Evolutionary conservation across 1,140 invertebrate species (phyloP).

Genomic region (Lasioglossum albipes): DNA sequence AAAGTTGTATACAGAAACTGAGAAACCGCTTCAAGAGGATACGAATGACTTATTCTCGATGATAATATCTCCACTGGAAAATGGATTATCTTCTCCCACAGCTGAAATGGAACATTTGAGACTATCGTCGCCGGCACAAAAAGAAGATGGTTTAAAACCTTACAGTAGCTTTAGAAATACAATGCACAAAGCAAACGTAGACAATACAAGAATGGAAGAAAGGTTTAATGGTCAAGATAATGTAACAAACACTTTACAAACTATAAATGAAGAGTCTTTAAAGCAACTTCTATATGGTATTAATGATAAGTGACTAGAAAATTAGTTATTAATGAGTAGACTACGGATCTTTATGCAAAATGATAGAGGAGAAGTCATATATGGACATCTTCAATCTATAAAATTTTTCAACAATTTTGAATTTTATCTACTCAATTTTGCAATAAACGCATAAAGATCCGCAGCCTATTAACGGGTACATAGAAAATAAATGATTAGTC

Average conservation of each 20-base stretch:
- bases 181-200: constrained; percentile 46
- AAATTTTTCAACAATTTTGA: no score
- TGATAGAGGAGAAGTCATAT: no score
- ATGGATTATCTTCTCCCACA: constrained; percentile 72
- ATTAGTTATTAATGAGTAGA: background rate
- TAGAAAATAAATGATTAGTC: constrained; percentile 14
- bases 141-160: constrained; percentile 45
- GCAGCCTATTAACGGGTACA: no score
- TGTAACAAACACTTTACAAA: constrained; percentile 69
- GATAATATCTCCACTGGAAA: constrained; percentile 76
- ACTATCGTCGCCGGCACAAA: constrained; percentile 75
- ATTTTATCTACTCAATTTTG: no score
- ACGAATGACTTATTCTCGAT: constrained; percentile 78
- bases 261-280: constrained; percentile 80
- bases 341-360: no score
- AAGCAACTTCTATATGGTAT: constrained; percentile 79
- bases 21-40: constrained; percentile 61
- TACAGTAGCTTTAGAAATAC: constrained; percentile 34
- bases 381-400: no score
- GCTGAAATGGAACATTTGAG: constrained; percentile 80
- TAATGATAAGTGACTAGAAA: constrained; percentile 64
- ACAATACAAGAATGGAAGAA: constrained; percentile 38
- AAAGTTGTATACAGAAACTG: constrained; percentile 31
- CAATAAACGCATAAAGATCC: no score
- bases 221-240: constrained; percentile 53